Conservation (phyloP, 2,797 vertebrate species). For the Luscinia luscinia region DNA sequence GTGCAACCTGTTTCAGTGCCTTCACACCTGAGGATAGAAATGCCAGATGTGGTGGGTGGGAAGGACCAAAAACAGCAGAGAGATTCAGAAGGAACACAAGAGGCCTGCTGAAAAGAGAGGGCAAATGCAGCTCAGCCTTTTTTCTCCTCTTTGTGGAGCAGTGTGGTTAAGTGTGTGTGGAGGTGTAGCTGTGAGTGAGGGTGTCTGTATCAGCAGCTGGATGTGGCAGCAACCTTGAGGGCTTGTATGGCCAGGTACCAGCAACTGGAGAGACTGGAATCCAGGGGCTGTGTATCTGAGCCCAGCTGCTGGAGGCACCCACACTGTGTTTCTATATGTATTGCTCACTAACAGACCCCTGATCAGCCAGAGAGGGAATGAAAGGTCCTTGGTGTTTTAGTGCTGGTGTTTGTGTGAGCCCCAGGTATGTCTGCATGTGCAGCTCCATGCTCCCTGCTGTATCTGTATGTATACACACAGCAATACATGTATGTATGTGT, state of each 20-base stretch:
- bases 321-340: accelerated
- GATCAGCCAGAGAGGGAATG: neutral
- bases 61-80: neutral
- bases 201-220: neutral
- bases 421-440: neutral
- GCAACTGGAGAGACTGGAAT: neutral
- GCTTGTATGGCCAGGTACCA: neutral
- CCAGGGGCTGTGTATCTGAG: neutral
- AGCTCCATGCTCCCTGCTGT: neutral
- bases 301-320: neutral
- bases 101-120: neutral
- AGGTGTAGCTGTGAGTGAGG: neutral
- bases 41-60: no score
- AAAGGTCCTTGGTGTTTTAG: neutral
- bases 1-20: neutral
- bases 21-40: neutral
- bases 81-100: neutral
- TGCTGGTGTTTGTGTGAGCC: neutral
- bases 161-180: neutral
- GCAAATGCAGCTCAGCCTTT: neutral
- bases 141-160: neutral
- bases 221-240: accelerated
- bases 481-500: accelerated
- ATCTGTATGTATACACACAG: neutral
- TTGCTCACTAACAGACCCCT: neutral